Evolutionary conservation across 1,140 invertebrate genomes (phyloP), one percentile per base, ranked within the genome.

Genomic region (Drosophila lini): DNA sequence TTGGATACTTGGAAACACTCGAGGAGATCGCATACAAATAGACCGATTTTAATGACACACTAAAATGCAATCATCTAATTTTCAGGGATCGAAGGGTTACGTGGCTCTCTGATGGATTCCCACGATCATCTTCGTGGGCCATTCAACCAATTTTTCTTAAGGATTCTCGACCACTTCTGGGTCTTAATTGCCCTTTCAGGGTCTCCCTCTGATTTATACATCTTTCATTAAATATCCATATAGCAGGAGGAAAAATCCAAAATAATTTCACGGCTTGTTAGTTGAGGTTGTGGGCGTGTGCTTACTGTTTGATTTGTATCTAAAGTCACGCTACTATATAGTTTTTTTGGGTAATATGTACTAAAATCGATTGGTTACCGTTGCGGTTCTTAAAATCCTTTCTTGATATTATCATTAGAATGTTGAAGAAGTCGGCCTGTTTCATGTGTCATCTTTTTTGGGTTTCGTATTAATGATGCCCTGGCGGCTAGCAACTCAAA

Each of bases 401-500:
- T 77, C 76, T 74, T 88, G 80, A 89, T 89, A 84, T 80, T 78
- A 88, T 89, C 84, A 88, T 89, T 89, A 74, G 67, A 88, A 89
- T 74, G 40, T 40, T 57, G 57, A 55, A 50, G 28, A 3, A 34
- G 71, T 67, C 83, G 80, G 77, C 44, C 22, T 55, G 64, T 83
- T 89, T 83, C 61, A 83, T 78, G 56, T 80, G 31, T 28, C 34
- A 47, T 58, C 52, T 32, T 50, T 50, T 31, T 31, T 58, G 44
- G 42, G 40, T 61, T 16, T 36, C 22, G 74, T 70, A 89, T 88
- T 88, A 78, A 88, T 88, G 84, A 88, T 83, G 59, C 22, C 15
- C 25, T 36, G 47, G 60, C 60, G 71, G 55, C 38, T n/a, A 9
- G 22, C 7, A 70, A 67, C 76, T 74, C 83, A 86, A 88, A 70